Evolutionary conservation across 2,888 invertebrate species (phyloP).

Genomic region (Agrypnus murinus): DNA sequence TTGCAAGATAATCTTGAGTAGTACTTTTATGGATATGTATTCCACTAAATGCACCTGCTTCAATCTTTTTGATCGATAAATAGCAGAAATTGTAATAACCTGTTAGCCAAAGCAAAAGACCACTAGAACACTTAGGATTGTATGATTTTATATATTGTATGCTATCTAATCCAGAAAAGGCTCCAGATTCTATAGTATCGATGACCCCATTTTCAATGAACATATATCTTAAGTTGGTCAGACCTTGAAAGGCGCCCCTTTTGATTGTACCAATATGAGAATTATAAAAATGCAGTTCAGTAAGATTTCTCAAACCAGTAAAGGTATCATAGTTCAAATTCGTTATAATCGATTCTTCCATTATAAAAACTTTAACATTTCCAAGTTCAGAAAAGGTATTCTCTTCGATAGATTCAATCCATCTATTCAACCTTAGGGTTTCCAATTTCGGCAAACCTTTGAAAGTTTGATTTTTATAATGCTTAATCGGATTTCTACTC

Average conservation of each 20-base stretch:
- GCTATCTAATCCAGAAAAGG: constrained; percentile 26
- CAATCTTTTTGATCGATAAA: constrained; percentile 13
- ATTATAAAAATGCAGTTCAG: not conserved
- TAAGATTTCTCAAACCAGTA: constrained; percentile 4
- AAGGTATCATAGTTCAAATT: constrained; percentile 4
- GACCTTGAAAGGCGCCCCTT: constrained; percentile 10
- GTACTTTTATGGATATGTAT: not conserved
- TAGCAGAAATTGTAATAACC: constrained; percentile 30
- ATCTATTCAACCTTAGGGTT: constrained; percentile 6
- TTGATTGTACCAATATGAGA: constrained; percentile 1
- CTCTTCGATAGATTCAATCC: not conserved
- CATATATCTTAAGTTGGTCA: not conserved
- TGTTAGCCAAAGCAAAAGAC: not conserved
- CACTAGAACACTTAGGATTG: not conserved
- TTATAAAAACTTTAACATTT: not conserved
- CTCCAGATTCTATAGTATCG: constrained; percentile 16
- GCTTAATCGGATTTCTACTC: constrained; percentile 9
- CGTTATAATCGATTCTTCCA: not conserved
- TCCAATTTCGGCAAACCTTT: not conserved
- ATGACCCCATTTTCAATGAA: not conserved
- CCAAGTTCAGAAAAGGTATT: constrained; percentile 7
- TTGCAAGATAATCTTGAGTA: not conserved
- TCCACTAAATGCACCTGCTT: constrained; percentile 23
- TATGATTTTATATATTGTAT: constrained; percentile 15
- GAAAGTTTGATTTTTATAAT: constrained; percentile 9